Evolutionary conservation across 2,797 vertebrate genomes (phyloP), one percentile per base, ranked within the genome.

Genomic region (Gadopsis bispinosus): DNA sequence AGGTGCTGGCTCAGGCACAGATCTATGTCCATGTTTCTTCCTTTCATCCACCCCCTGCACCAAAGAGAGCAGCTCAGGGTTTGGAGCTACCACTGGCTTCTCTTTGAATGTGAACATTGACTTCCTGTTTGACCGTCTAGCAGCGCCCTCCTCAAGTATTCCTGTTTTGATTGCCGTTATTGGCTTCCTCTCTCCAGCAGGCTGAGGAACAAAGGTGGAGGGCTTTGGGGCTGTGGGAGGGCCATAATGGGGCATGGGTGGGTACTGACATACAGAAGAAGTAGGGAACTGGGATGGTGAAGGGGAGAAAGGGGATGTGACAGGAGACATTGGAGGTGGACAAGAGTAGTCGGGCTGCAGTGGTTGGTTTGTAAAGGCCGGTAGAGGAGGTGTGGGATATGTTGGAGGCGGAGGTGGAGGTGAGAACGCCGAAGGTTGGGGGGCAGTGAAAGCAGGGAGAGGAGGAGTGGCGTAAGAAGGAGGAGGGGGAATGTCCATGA

Each of bases 31-130:
- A 60, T 95, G 82, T 88, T 97, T 98, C 91, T 96, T 97, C 88
- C 93, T 96, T 77, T 96, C 96, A 77, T 99, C 98, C 0, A 84
- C 94, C 0, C 96, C 97, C 89, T 99, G 98, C 4, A 99, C 98
- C 89, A 99, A 89, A 55, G 97, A 97, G 77, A 99, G 93, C 69
- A 99, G 95, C 79, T 98, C 98, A 0, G 98, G 98, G 85, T 99
- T 99, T 0, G 98, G 98, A 45, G 97, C 91, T 59, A 99, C 85
- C 76, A 98, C 97, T 0, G 95, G 93, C 87, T 99, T 99, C 92
- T 99, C 98, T 47, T 99, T 96, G 1, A 99, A 99, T 1, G 98
- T 99, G 95, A 99, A 99, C 98, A 99, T 99, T 35, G 98, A 94
- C 81, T 98, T 99, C 48, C 93, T 96, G 81, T 78, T 86, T 6